A percentile compares a stretch with the other conserved stretches of the same genome.
These are phyloP conservation scores for Erpornis zantholeuca DNA, from an alignment of 2,113 vertebrate species.

Conservation along the genomic window DNA sequence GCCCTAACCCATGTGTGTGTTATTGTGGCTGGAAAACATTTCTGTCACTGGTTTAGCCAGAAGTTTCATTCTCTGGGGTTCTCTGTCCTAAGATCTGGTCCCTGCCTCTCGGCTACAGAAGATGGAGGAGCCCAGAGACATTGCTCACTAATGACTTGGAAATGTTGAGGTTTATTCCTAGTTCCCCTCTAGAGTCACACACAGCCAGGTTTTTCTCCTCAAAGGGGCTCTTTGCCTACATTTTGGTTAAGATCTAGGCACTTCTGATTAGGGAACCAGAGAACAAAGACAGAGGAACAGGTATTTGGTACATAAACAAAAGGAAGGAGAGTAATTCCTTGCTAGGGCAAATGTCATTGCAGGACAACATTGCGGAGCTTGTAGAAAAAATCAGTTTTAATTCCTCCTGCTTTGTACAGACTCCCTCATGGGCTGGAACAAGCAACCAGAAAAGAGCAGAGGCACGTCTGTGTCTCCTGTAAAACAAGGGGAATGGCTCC, in stretches of 20 bases:
- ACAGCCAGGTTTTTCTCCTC: not conserved
- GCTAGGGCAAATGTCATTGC: conserved; percentile 15
- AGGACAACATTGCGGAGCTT: not conserved
- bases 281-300: conserved; percentile 10
- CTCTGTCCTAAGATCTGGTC: not conserved
- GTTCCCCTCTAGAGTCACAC: not conserved
- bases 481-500: not conserved
- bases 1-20: not conserved
- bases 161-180: conserved; percentile 12
- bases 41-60: conserved; percentile 18
- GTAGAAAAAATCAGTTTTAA: not conserved
- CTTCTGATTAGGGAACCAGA: not conserved
- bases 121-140: conserved; percentile 23
- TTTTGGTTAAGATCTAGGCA: conserved; percentile 40
- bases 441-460: not conserved
- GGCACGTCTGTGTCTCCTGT: not conserved
- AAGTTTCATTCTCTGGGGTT: conserved; percentile 18
- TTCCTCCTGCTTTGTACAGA: not conserved
- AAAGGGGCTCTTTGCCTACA: not conserved
- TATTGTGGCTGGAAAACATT: not conserved
- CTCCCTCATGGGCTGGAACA: not conserved
- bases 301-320: conserved; percentile 20
- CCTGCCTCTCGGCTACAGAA: conserved; percentile 34
- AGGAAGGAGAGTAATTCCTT: not conserved
- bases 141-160: conserved; percentile 12